Base-by-base conservation (phyloP, 2,113 vertebrate species). In the Rhea americana region DNA sequence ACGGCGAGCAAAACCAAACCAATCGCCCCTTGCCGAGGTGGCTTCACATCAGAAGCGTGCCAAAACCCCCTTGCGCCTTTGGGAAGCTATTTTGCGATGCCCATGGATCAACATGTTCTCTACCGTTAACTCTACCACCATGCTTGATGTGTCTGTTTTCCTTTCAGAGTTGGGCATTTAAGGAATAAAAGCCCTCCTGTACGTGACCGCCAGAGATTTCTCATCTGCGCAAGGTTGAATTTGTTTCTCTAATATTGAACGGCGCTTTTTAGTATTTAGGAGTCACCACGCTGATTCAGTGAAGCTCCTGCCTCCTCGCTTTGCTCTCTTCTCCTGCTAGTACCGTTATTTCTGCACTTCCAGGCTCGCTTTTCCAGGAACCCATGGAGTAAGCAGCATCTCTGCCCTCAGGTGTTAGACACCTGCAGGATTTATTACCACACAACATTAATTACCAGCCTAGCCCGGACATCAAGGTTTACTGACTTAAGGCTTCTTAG, bases 361-460 rank as follows among this genome's bases (percentile, higher is more conserved):
- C 21, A 24, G 17, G 22, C 41, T 32, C 20, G 9, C n/a, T 43
- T 87, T 76, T 43, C 8, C 61, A n/a, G 5, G 39, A 76, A 8
- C 28, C 16, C 63, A 48, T 1, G 0, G 48, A 82, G 37, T 0
- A 90, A 73, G 25, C 74, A 56, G 66, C 65, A 50, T 25, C n/a
- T 55, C 63, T 65, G 55, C 82, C 85, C 47, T 59, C n/a, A 39
- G 47, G 83, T 30, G 18, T 65, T 81, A 45, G 21, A 37, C 45
- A 93, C 30, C n/a, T 2, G 1, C 50, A 61, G 88, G 88, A 90
- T 96, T 95, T 95, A 93, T 76, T 12, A 16, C 62, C 43, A 66
- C 28, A 37, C 37, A 89, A 53, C 37, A 53, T 82, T 90, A 90
- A 95, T 43, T 20, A 82, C 80, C n/a, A 79, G 74, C 70, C 58